Conservation (phyloP, 37 sponge, comb jelly and placozoan species). For the Bolinopsis microptera region DNA sequence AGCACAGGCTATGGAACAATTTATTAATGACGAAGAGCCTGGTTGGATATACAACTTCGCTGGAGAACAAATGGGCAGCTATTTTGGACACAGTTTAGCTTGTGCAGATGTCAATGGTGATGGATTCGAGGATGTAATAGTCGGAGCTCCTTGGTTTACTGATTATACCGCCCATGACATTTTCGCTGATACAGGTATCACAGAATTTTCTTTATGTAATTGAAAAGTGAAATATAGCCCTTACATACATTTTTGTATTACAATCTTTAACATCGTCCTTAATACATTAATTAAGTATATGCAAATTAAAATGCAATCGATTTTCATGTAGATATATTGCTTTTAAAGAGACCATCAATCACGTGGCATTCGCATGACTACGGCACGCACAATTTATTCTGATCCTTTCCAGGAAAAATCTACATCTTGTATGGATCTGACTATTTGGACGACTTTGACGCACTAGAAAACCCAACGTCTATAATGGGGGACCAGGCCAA, state of each 20-base stretch:
- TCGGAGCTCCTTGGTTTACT: constrained; percentile 48
- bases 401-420: neutral
- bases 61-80: constrained; percentile 60
- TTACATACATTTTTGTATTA: too few species aligned
- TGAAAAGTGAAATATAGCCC: too few species aligned
- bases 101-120: constrained; percentile 62
- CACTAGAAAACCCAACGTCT: neutral
- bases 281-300: too few species aligned
- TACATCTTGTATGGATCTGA: constrained; percentile 50
- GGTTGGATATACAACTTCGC: neutral
- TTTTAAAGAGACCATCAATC: too few species aligned
- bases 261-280: too few species aligned
- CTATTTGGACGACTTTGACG: neutral
- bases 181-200: constrained; percentile 15
- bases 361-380: too few species aligned
- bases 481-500: neutral
- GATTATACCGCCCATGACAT: neutral
- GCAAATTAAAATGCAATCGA: too few species aligned
- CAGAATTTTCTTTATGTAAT: too few species aligned
- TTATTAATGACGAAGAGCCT: neutral
- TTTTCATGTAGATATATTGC: too few species aligned
- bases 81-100: constrained; percentile 48
- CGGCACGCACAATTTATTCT: too few species aligned
- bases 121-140: constrained; percentile 38
- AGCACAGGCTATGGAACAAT: neutral